Percentiles rank a stretch among this genome's conserved stretches.
phyloP scores from a whole-genome alignment of 2,888 invertebrate genomes.

The Baccha elongata region DNA sequence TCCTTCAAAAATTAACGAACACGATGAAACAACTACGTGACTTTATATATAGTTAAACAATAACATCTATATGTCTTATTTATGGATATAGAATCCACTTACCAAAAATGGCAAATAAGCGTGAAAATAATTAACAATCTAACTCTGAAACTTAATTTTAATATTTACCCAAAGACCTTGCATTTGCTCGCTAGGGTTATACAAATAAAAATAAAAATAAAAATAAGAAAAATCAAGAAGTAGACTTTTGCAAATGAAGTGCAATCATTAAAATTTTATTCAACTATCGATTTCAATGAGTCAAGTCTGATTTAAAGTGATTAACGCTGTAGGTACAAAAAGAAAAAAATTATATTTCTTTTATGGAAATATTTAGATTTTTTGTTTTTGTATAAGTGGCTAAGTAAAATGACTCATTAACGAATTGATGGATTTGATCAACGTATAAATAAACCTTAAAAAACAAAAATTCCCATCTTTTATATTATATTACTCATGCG shows the following conservation, averaged over 20 bases:
- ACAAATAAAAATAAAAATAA: neutral
- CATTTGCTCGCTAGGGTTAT: neutral
- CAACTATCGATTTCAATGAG: neutral
- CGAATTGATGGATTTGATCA: too few relatives aligned
- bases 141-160: neutral
- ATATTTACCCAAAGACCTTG: neutral
- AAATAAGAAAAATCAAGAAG: neutral
- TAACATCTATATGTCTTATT: too few relatives aligned
- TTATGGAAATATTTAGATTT: too few relatives aligned
- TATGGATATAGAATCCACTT: neutral
- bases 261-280: too few relatives aligned
- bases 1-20: neutral
- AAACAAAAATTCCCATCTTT: too few relatives aligned
- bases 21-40: neutral
- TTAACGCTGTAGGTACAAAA: too few relatives aligned
- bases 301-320: neutral
- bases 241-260: neutral
- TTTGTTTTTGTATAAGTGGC: too few relatives aligned
- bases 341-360: too few relatives aligned
- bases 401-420: too few relatives aligned
- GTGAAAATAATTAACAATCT: slow-evolving; percentile 6
- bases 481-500: too few relatives aligned
- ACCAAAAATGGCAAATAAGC: slow-evolving; percentile 2
- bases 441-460: too few relatives aligned
- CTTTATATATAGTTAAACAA: neutral